Evolutionary conservation across 2,797 vertebrate genomes (phyloP).

Genomic region (Hephaestus fuliginosus): DNA sequence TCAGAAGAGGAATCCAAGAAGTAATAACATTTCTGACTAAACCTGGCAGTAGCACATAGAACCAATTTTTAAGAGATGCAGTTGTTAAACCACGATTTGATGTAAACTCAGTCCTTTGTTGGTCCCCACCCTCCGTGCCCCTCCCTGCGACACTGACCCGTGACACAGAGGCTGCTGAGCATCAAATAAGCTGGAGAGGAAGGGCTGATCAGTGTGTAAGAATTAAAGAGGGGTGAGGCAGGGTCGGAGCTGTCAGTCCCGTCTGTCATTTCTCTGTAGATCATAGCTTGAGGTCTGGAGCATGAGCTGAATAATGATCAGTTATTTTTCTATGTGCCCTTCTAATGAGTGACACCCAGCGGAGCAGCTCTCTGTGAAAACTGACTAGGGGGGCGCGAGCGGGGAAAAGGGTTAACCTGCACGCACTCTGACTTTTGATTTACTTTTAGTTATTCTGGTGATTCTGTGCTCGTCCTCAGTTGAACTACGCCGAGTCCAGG

Average conservation of each 20-base stretch:
- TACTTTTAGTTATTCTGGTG: conserved; percentile 8
- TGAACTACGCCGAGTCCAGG: conserved; percentile 95
- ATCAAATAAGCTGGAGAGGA: conserved; percentile 38
- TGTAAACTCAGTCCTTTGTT: neutral
- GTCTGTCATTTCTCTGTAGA: conserved; percentile 57
- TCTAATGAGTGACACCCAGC: conserved; percentile 58
- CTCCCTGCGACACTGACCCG: neutral
- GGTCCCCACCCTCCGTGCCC: neutral
- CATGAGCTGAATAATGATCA: conserved; percentile 66
- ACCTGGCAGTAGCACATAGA: neutral
- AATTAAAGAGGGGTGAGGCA: conserved; percentile 35
- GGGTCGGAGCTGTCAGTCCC: conserved; percentile 47
- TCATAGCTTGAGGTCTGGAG: conserved; percentile 60
- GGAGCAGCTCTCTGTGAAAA: conserved; percentile 44
- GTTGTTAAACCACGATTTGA: neutral
- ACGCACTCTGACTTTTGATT: conserved; percentile 31
- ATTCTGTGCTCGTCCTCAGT: conserved; percentile 77
- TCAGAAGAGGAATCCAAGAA: too few species aligned
- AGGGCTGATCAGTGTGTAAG: conserved; percentile 39
- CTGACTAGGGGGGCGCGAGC: neutral
- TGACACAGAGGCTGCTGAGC: conserved; percentile 29
- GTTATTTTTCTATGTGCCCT: conserved; percentile 49
- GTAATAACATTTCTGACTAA: neutral
- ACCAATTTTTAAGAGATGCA: neutral
- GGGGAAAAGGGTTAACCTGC: conserved; percentile 11